These are phyloP conservation scores for Liodrosophila aerea DNA, from an alignment of 2,888 invertebrate genomes.

Conservation along the genomic window DNA sequence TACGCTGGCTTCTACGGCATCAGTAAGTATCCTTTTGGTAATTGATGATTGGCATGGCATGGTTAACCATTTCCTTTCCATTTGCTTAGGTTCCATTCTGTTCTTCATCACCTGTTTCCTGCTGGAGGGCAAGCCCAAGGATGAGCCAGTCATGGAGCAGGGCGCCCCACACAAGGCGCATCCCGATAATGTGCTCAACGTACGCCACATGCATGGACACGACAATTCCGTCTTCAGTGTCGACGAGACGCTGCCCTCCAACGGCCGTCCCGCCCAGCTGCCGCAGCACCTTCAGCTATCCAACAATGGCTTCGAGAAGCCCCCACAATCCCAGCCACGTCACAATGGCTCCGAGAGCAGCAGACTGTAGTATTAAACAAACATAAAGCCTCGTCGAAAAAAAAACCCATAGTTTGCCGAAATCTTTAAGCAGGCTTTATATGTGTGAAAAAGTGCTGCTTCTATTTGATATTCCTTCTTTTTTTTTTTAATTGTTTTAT, in stretches of 20 bases:
- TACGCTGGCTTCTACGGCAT: constrained; percentile 94
- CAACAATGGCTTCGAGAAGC: constrained; percentile 71
- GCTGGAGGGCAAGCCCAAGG: constrained; percentile 86
- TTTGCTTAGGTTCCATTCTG: constrained; percentile 88
- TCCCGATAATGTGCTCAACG: constrained; percentile 60
- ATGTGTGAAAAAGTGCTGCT: constrained; percentile 21
- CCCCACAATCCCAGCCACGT: constrained; percentile 56
- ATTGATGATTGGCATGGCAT: no score
- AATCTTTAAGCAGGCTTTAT: no score
- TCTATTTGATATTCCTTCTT: constrained; percentile 10
- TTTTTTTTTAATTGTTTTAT: constrained; percentile 17
- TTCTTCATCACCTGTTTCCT: constrained; percentile 92
- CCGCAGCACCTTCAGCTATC: constrained; percentile 77
- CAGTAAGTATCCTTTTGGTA: constrained; percentile 86
- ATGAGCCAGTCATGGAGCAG: constrained; percentile 32
- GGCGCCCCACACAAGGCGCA: constrained; percentile 51
- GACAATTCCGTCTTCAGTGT: constrained; percentile 81
- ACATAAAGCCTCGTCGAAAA: constrained; percentile 6
- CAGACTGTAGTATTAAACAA: constrained; percentile 74
- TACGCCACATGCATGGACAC: constrained; percentile 79
- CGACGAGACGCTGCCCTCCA: constrained; percentile 77
- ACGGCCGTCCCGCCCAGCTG: constrained; percentile 75
- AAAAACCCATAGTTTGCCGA: not conserved
- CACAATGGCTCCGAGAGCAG: constrained; percentile 79
- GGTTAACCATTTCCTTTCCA: no score